phyloP scores from a whole-genome alignment of 2,113 vertebrate species.

The Verasper variegatus region DNA sequence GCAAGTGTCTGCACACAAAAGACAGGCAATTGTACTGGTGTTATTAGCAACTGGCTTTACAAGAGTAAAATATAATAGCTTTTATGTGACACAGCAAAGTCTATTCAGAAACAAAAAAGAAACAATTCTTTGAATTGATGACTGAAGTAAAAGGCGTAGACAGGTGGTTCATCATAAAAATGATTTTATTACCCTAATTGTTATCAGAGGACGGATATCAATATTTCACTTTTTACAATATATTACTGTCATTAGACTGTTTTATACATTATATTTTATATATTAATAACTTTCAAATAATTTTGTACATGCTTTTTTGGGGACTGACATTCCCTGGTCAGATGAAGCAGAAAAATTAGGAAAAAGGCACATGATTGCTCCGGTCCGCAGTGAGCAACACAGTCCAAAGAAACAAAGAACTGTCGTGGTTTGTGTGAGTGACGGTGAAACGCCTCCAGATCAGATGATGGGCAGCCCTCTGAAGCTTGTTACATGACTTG shows the following conservation, averaged over 20 bases:
- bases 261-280: constrained; percentile 80
- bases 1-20: constrained; percentile 53
- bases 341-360: constrained; percentile 66
- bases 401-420: constrained; percentile 71
- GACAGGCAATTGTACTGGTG: constrained; percentile 17
- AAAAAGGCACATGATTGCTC: constrained; percentile 84
- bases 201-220: constrained; percentile 70
- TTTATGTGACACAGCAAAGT: constrained; percentile 15
- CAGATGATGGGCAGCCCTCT: constrained; percentile 43
- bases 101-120: neutral
- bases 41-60: constrained; percentile 16
- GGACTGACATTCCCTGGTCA: constrained; percentile 79
- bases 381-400: constrained; percentile 69
- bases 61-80: constrained; percentile 10
- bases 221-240: constrained; percentile 77
- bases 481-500: constrained; percentile 56
- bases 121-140: neutral
- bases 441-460: constrained; percentile 39
- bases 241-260: constrained; percentile 78
- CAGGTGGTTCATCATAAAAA: constrained; percentile 67
- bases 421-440: constrained; percentile 51
- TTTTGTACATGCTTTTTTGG: constrained; percentile 80
- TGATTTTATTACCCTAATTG: constrained; percentile 78
- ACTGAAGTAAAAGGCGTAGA: neutral
- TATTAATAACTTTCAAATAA: constrained; percentile 77